Evolutionary conservation across 2,888 invertebrate genomes (phyloP), one percentile per base, ranked within the genome.

Genomic region (Aleiodes testaceus): DNA sequence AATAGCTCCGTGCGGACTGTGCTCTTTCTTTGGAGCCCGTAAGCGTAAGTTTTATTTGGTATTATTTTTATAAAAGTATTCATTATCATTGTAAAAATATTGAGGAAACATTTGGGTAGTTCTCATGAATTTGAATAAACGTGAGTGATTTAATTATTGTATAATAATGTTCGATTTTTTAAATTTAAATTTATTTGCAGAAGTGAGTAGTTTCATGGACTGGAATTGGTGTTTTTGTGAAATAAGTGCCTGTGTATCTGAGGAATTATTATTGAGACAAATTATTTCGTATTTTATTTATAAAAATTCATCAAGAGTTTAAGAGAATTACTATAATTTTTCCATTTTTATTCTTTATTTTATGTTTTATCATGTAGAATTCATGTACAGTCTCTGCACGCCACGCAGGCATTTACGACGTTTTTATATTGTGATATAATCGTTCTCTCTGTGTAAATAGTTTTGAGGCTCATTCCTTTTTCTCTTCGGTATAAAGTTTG

Each of bases 1-100:
- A 85, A 85, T 83, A 84, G 84, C 85, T 85, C 82, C 80, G 84
- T 83, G 84, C 83, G 84, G 79, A 85, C 83, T 82, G 84, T 63
- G 63, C 79, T 81, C 81, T 82, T 78, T 85, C 83, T 85, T 84
- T 84, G 83, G 76, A 82, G 83, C 82, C 81, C 82, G 81, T 82
- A 45, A 84, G 81, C 81, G 86, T 86, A 85, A 87, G 86, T 86
- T 78, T 70, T 22, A 64, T 53, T 66, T 44, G 49, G 42, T 26
- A 26, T 26, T 26, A n/a, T 26, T 5, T 26, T 69, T 66, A 36
- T 50, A 30, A n/a, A 16, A 16, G 14, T 6, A 52, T 20, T 22
- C 14, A 12, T 22, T 53, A 53, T 52, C 5, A 22, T 52, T 12
- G 4, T 5, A 45, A 55, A 30, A 55, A 30, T 6, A 45, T 45